Percentiles rank a stretch among this genome's conserved stretches.
Conservation (phyloP, 2,797 vertebrate species). For the Pygocentrus nattereri region DNA sequence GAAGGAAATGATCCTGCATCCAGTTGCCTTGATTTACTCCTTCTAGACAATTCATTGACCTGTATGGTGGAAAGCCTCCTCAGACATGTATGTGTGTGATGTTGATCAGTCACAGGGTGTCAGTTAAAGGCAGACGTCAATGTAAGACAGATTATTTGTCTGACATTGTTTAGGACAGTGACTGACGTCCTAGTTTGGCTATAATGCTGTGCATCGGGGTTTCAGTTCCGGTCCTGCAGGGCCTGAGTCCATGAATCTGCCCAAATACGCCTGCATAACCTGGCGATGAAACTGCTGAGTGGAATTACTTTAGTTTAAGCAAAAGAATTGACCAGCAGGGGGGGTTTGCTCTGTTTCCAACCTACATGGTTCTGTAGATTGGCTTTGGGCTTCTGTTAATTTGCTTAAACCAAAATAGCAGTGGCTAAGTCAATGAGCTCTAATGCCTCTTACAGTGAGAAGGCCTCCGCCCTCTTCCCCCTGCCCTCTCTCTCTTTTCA, state of each 20-base stretch:
- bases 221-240: neutral
- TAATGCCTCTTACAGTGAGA: constrained; percentile 20
- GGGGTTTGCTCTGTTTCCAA: neutral
- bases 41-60: neutral
- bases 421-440: constrained; percentile 12
- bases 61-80: neutral
- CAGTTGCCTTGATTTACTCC: neutral
- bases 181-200: constrained; percentile 33
- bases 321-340: too few relatives aligned
- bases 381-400: constrained; percentile 20
- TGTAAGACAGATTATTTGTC: constrained; percentile 24
- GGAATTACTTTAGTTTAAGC: too few relatives aligned
- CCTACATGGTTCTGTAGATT: neutral
- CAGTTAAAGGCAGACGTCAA: constrained; percentile 9
- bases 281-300: too few relatives aligned
- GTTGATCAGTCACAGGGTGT: neutral
- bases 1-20: neutral
- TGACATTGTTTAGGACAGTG: constrained; percentile 19
- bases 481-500: neutral
- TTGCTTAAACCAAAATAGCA: constrained; percentile 38
- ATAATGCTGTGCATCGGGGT: neutral
- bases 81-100: neutral
- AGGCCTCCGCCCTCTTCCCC: neutral
- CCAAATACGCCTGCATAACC: neutral
- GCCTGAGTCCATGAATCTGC: neutral